Base-by-base conservation (phyloP, 1,140 invertebrate species). In the Harlomillsia oculata region DNA sequence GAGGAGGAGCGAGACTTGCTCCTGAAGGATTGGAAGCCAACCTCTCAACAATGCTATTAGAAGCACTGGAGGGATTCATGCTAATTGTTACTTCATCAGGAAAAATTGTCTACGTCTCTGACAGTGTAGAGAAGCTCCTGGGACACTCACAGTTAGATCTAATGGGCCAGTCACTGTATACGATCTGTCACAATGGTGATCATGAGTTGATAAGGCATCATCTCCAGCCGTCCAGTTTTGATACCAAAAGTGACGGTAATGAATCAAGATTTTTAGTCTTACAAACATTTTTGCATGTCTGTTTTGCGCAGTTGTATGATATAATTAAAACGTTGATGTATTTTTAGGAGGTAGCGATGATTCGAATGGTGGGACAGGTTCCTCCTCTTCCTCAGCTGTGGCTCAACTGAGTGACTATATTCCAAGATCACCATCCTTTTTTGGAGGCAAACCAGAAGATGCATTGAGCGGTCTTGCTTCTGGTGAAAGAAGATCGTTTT, bases 101-200 rank as follows among this genome's bases (percentile, higher is more conserved):
- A 1, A 83, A 89, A 68, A 84, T 96, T 49, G 78, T 94, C n/a
- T 86, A 90, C 64, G 80, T 92, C 6, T 89, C 90, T 18, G 77
- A 82, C 40, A 86, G 85, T 58, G 80, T 94, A 3, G 84, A 89
- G 62, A 79, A 84, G 62, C 80, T 86, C 56, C 74, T 94, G 43
- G 87, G 88, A 39, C 85, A 91, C 70, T 79, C 82, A 48, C 85
- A 90, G 79, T 78, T 81, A 59, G 89, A 94, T 63, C 73, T 93
- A 40, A 80, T 92, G 68, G 89, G 90, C 0, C 83, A 89, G 67
- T 86, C 82, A 48, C 72, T 94, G 44, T 83, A 82, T 67, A 82
- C 81, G 53, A 81, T 88, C 46, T 80, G 86, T 4, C 82, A 86
- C 67, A 79, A 80, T 2, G 81, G 85, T 16, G 89, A 94, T 68